Conservation (phyloP, 2,113 vertebrate genomes). For the Harpagus bidentatus region DNA sequence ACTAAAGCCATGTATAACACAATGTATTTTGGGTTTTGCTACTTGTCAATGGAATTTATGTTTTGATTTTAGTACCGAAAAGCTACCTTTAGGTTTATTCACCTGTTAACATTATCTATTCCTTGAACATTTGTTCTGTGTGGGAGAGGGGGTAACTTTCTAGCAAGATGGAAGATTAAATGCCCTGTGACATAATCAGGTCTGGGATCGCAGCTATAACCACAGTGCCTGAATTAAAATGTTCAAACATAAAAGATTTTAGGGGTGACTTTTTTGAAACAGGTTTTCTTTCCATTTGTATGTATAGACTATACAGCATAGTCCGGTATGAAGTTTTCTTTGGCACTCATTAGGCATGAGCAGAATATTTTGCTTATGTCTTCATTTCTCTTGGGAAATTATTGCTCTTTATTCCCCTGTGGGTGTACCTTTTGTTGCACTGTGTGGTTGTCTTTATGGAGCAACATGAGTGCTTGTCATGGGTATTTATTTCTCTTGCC, state of each 20-base stretch:
- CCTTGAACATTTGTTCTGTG: background rate
- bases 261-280: background rate
- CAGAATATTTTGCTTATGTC: constrained; percentile 13
- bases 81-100: background rate
- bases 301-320: background rate
- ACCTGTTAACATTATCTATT: background rate
- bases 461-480: background rate
- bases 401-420: background rate
- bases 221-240: background rate
- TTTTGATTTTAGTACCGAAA: background rate
- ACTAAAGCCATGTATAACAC: background rate
- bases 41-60: background rate
- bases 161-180: background rate
- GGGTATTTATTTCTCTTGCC: constrained; percentile 12
- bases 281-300: background rate
- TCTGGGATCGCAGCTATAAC: background rate
- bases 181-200: background rate
- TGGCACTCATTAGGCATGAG: background rate
- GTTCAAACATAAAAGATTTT: background rate
- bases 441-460: background rate
- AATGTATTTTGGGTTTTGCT: background rate
- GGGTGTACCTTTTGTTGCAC: background rate
- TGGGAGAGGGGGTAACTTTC: background rate
- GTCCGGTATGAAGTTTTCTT: background rate
- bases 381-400: constrained; percentile 36